Conservation (phyloP, 2,797 vertebrate genomes). For the Sebastes cheni region DNA sequence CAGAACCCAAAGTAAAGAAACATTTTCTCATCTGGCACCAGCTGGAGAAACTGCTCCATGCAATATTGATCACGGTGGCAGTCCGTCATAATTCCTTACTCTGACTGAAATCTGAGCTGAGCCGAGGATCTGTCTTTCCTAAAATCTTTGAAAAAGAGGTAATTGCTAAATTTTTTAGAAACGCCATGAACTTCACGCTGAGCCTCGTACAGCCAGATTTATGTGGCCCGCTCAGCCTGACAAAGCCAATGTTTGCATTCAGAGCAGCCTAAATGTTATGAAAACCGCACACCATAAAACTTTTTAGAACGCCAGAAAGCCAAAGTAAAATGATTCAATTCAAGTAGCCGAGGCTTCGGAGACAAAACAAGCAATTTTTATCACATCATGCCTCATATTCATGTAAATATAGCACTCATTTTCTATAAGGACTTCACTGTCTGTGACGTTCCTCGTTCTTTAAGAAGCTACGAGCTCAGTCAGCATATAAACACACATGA, state of each 20-base stretch:
- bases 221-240: neutral
- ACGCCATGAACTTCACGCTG: neutral
- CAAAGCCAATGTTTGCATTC: constrained; percentile 22
- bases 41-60: constrained; percentile 1
- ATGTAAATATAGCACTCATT: constrained; percentile 16
- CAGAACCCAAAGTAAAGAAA: constrained; percentile 23
- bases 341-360: constrained; percentile 19
- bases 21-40: neutral
- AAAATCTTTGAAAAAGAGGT: neutral
- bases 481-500: constrained; percentile 49
- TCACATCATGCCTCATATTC: constrained; percentile 7
- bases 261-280: constrained; percentile 36
- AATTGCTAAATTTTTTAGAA: neutral
- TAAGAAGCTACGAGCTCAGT: neutral
- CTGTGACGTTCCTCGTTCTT: neutral
- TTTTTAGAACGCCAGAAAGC: neutral
- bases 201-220: neutral
- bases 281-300: constrained; percentile 26
- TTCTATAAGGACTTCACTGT: neutral
- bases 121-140: neutral
- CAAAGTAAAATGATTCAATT: constrained; percentile 42
- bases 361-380: constrained; percentile 42
- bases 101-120: constrained; percentile 2
- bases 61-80: constrained; percentile 27
- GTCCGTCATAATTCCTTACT: neutral